Conservation (phyloP, 2,888 invertebrate species). For the Phanerotoma sp. region DNA sequence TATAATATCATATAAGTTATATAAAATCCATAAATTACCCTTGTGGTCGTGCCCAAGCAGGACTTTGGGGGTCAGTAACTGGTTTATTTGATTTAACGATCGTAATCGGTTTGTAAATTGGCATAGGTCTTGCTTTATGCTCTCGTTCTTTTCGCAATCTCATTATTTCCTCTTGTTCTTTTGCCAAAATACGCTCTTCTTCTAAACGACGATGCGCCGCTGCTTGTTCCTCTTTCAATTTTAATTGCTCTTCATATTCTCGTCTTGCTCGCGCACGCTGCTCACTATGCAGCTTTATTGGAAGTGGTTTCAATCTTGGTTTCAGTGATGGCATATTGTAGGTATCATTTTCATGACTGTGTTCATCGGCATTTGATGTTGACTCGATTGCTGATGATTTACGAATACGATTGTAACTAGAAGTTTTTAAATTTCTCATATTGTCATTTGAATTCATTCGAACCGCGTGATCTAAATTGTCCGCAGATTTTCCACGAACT, state of each 20-base stretch:
- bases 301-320: slow-evolving; percentile 16
- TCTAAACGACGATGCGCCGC: slow-evolving; percentile 57
- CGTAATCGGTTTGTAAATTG: slow-evolving; percentile 59
- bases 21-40: too few relatives aligned
- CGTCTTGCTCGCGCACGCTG: slow-evolving; percentile 65
- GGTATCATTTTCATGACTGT: not conserved
- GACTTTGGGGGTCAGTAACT: slow-evolving; percentile 68
- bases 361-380: not conserved
- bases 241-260: slow-evolving; percentile 62
- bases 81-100: slow-evolving; percentile 60
- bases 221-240: slow-evolving; percentile 61
- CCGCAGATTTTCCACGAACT: not conserved
- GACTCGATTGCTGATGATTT: too few relatives aligned
- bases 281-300: slow-evolving; percentile 62
- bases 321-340: slow-evolving; percentile 19
- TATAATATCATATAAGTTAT: too few relatives aligned
- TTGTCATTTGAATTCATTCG: too few relatives aligned
- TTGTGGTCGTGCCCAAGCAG: slow-evolving; percentile 46
- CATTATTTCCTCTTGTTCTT: slow-evolving; percentile 60
- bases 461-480: too few relatives aligned
- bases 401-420: too few relatives aligned
- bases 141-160: slow-evolving; percentile 63
- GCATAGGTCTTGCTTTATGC: slow-evolving; percentile 67
- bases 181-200: slow-evolving; percentile 43
- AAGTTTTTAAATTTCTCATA: too few relatives aligned